These are phyloP conservation scores for Sialia sialis DNA, from an alignment of 2,113 vertebrate species.

Conservation along the genomic window DNA sequence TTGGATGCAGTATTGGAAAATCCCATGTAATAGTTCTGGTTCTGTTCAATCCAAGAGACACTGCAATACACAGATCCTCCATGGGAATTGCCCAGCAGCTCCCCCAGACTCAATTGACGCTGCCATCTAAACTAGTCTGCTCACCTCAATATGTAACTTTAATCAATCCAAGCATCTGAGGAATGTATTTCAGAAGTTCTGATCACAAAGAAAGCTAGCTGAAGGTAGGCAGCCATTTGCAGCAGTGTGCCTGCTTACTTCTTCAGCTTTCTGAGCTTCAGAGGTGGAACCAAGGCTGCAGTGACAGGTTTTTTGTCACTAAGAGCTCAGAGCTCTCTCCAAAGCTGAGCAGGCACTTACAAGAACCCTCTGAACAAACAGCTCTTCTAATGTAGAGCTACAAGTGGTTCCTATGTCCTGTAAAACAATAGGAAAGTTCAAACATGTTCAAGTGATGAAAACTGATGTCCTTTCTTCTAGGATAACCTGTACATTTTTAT, in stretches of 20 bases:
- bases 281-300: neutral
- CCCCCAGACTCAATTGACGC: neutral
- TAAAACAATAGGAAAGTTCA: neutral
- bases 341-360: neutral
- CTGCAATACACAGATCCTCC: neutral
- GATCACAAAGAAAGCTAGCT: neutral
- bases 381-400: neutral
- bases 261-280: neutral
- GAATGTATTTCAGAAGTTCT: neutral
- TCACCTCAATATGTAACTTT: neutral
- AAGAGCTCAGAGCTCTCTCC: neutral
- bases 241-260: neutral
- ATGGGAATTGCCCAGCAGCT: neutral
- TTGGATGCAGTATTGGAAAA: neutral
- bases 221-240: neutral
- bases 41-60: neutral
- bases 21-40: neutral
- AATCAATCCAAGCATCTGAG: neutral
- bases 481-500: neutral
- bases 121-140: neutral
- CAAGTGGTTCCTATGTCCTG: neutral
- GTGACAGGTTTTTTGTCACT: accelerated
- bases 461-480: neutral
- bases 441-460: neutral
- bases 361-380: neutral